phyloP scores from a whole-genome alignment of 2,113 vertebrate species.

The Anolis sagrei region DNA sequence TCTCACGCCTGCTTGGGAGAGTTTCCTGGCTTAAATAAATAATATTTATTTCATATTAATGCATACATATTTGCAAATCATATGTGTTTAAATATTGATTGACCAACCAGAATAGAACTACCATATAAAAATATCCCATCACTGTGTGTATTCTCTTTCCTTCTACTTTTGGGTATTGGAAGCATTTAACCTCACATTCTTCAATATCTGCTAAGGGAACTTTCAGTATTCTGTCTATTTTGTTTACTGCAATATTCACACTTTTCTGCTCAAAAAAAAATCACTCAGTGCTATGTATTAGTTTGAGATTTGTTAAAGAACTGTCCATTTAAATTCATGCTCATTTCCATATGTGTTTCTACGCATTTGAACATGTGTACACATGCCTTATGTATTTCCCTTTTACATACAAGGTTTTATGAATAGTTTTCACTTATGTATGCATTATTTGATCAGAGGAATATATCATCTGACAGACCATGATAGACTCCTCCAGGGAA shows the following conservation, averaged over 20 bases:
- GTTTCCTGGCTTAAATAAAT: too few relatives aligned
- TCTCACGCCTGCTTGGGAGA: too few relatives aligned
- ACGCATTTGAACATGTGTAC: not conserved
- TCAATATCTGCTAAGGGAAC: conserved; percentile 34
- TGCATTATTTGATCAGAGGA: not conserved
- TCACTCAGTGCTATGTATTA: not conserved
- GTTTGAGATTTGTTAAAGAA: not conserved
- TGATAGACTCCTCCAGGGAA: not conserved
- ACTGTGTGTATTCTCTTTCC: not conserved
- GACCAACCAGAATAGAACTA: too few relatives aligned
- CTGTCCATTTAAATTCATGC: too few relatives aligned
- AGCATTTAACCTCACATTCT: conserved; percentile 53
- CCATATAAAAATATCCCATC: too few relatives aligned
- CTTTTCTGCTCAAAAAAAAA: not conserved
- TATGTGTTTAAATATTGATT: too few relatives aligned
- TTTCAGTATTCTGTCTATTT: not conserved
- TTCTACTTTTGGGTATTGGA: conserved; percentile 12
- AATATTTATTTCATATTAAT: too few relatives aligned
- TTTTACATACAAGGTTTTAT: not conserved
- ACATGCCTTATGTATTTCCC: not conserved
- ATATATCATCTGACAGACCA: not conserved
- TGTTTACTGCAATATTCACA: not conserved
- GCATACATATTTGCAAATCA: too few relatives aligned
- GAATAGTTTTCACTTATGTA: not conserved
- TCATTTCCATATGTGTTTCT: not conserved